A percentile compares a stretch with the other conserved stretches of the same genome.
These are phyloP conservation scores for Harpegnathos saltator DNA, from an alignment of 1,140 invertebrate species.

Conservation along the genomic window DNA sequence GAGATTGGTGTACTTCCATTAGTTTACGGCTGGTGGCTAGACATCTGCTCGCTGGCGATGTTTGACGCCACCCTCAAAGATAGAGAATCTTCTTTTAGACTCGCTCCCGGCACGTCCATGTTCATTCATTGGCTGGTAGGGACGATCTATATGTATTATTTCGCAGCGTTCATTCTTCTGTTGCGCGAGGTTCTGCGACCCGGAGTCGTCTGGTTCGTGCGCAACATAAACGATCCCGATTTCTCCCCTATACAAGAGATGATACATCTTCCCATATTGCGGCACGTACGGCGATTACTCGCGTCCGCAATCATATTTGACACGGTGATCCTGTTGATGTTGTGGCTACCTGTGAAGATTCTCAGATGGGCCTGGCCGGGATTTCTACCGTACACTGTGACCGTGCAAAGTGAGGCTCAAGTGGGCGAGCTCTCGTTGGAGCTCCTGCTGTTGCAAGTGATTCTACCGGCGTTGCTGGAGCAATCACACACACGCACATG, in stretches of 20 bases:
- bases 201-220: constrained; percentile 98
- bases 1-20: constrained; percentile 99
- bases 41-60: constrained; percentile 98
- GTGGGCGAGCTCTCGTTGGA: constrained; percentile 96
- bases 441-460: constrained; percentile 97
- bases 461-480: constrained; percentile 97
- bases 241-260: constrained; percentile 99
- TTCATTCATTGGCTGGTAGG: constrained; percentile 99
- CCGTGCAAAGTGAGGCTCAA: constrained; percentile 92
- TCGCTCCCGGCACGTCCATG: constrained; percentile 97
- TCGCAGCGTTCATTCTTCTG: constrained; percentile 98
- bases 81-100: constrained; percentile 94
- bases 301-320: constrained; percentile 98
- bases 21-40: constrained; percentile 99
- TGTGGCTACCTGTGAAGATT: constrained; percentile 97
- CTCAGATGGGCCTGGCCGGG: constrained; percentile 93
- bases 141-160: constrained; percentile 99
- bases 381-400: constrained; percentile 97
- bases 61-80: constrained; percentile 97
- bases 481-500: constrained; percentile 97
- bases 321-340: constrained; percentile 97
- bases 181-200: constrained; percentile 97
- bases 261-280: constrained; percentile 98
- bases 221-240: constrained; percentile 99
- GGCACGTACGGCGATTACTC: constrained; percentile 95